phyloP scores from a whole-genome alignment of 2,888 invertebrate genomes.

The Tetanocera ferruginea region DNA sequence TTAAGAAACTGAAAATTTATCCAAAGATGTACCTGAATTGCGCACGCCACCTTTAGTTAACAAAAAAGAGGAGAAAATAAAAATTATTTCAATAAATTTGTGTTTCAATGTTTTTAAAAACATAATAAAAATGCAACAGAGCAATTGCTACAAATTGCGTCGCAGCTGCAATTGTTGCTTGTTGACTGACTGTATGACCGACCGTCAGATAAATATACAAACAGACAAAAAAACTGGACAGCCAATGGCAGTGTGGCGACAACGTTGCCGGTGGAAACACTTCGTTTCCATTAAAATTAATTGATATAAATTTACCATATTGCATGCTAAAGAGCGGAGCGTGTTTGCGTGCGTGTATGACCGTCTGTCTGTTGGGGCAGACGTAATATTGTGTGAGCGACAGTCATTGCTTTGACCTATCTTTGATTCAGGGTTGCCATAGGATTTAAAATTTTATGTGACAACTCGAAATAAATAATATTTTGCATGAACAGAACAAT shows the following conservation, averaged over 20 bases:
- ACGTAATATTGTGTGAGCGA: not conserved
- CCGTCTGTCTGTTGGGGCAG: not conserved
- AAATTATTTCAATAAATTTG: not conserved
- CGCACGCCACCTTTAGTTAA: not conserved
- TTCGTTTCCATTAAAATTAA: constrained; percentile 61
- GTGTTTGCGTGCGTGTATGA: not conserved
- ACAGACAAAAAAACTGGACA: not conserved
- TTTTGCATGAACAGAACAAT: too few species aligned
- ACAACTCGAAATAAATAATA: too few species aligned
- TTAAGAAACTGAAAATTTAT: too few species aligned
- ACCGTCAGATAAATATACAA: not conserved
- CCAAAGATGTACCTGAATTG: too few species aligned
- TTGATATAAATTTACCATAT: constrained; percentile 59
- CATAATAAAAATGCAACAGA: not conserved
- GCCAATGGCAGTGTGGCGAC: not conserved
- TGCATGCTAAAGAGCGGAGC: not conserved
- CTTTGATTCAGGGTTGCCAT: too few species aligned
- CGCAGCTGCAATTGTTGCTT: constrained; percentile 3
- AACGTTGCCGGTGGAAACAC: constrained; percentile 40
- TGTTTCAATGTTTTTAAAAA: not conserved
- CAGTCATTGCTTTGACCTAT: too few species aligned
- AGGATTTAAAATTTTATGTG: too few species aligned
- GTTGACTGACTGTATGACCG: not conserved
- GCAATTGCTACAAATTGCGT: constrained; percentile 27
- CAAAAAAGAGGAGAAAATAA: too few species aligned